A percentile compares a stretch with the other conserved stretches of the same genome.
These are phyloP conservation scores for Slavum lentiscoides DNA, from an alignment of 2,888 invertebrate species.

Conservation along the genomic window DNA sequence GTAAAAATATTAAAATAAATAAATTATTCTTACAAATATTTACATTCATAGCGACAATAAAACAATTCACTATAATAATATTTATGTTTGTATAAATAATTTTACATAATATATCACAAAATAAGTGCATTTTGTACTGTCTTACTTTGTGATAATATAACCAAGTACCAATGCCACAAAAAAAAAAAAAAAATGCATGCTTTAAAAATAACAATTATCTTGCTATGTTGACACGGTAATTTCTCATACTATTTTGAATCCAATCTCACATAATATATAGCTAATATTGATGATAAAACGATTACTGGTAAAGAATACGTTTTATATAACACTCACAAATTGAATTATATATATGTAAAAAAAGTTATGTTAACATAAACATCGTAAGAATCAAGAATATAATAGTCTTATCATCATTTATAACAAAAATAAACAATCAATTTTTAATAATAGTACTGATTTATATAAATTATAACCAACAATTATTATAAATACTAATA, in stretches of 20 bases:
- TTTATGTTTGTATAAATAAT: constrained; percentile 3
- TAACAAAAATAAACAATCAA: neutral
- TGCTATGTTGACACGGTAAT: constrained; percentile 34
- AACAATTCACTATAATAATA: neutral
- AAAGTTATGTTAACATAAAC: neutral
- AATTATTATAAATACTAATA: too few species aligned
- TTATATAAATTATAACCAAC: too few species aligned
- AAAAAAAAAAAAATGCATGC: constrained; percentile 30
- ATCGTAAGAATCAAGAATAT: neutral
- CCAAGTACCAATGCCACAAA: neutral
- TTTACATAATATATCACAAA: neutral
- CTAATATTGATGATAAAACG: neutral
- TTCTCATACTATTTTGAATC: neutral
- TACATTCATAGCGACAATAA: neutral
- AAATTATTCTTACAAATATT: too few species aligned
- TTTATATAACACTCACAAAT: too few species aligned
- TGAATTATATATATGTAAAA: neutral
- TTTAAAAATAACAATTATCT: constrained; percentile 25
- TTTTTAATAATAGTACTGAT: neutral
- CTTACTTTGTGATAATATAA: constrained; percentile 1
- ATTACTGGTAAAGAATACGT: neutral
- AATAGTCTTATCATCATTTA: neutral
- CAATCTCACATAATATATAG: neutral
- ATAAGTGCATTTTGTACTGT: neutral
- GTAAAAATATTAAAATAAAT: neutral